Evolutionary conservation across 1,140 invertebrate species (phyloP), one percentile per base, ranked within the genome.

Genomic region (Drosophila prosaltans): DNA sequence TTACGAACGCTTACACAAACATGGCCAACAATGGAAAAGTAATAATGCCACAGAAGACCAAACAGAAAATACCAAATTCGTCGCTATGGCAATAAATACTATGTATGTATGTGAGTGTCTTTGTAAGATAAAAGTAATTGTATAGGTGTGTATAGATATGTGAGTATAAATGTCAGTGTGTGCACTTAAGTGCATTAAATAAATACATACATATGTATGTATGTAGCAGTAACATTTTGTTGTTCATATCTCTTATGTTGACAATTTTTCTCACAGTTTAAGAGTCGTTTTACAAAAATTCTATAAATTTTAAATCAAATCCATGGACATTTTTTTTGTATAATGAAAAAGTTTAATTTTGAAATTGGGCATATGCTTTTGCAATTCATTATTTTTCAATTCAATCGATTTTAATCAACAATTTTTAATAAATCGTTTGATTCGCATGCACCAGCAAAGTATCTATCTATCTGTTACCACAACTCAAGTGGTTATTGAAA

Each of bases 21-120:
- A 36, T 43, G n/a, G n/a, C n/a, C 2, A 63, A 63, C 61, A 63
- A 63, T 63, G 28, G 28, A 11, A 63, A 63, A 45, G 61, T 32
- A 63, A 63, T 51, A 63, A 63, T 16, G 32, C 43, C 61, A 11
- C 30, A 24, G 16, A 36, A 43, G 36, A 16, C 28, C 61, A 63
- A 48, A 63, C 2, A 43, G 26, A 7, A 30, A 41, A 45, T 45
- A 21, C 43, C 26, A 11, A 51, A 32, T 63, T 63, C 48, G 61
- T 28, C 16, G 57, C 5, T 59, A 59, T 11, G 9, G 21, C 57
- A 59, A 36, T 59, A 16, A 36, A 36, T 32, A 11, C 36, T 21
- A 21, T 16, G 3, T 24, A 39, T 21, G 28, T 2, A 30, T 30
- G 28, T 30, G 4, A 30, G 28, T 30, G 45, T 7, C 1, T 51